Evolutionary conservation across 2,113 vertebrate genomes (phyloP).

Genomic region (Lathamus discolor): DNA sequence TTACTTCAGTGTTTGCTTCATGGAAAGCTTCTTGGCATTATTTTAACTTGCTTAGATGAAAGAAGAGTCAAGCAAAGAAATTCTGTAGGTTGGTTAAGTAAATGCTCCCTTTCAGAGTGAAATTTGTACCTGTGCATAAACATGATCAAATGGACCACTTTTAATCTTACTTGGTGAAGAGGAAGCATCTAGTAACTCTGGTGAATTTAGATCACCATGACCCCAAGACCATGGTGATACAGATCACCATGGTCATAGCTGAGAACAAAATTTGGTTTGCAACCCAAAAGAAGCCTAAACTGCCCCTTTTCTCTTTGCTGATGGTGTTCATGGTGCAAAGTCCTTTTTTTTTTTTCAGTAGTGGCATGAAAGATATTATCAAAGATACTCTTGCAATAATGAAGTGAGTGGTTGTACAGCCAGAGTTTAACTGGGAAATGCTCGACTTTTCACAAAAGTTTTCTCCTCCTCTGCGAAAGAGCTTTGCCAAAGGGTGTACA

Average conservation of each 20-base stretch:
- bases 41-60: background rate
- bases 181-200: background rate
- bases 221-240: background rate
- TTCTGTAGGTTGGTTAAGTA: background rate
- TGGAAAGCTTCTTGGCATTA: background rate
- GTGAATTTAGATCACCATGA: background rate
- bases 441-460: background rate
- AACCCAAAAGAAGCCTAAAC: background rate
- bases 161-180: background rate
- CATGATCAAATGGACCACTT: background rate
- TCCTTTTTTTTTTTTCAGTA: background rate
- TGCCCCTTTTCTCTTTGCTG: background rate
- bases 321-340: background rate
- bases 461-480: background rate
- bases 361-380: background rate
- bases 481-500: conserved; percentile 60
- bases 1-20: background rate
- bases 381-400: background rate
- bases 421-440: background rate
- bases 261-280: background rate
- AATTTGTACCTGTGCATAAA: background rate
- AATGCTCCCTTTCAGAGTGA: background rate
- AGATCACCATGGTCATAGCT: background rate
- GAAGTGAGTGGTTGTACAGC: background rate
- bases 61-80: background rate